phyloP scores from a whole-genome alignment of 2,888 invertebrate species.

The Saturnia pavonia region DNA sequence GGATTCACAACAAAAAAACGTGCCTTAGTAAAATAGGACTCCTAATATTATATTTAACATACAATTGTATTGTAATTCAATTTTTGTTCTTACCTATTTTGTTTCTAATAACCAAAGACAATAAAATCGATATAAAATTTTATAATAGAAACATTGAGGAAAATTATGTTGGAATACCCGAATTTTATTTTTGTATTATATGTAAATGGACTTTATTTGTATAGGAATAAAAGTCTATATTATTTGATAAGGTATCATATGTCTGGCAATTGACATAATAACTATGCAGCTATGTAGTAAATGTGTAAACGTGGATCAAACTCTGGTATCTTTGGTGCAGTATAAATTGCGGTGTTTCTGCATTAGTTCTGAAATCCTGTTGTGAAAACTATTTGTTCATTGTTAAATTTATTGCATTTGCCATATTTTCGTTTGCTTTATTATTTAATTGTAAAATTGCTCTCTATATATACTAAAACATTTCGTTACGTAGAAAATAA shows the following conservation, averaged over 20 bases:
- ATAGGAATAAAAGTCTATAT: background rate
- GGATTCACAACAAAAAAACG: too few relatives aligned
- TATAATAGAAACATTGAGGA: background rate
- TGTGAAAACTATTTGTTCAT: background rate
- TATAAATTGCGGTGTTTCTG: background rate
- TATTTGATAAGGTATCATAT: background rate
- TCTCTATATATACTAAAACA: background rate
- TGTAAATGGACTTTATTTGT: background rate
- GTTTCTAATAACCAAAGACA: background rate
- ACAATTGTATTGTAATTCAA: too few relatives aligned
- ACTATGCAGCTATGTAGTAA: background rate
- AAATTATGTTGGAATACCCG: constrained; percentile 13
- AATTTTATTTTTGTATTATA: background rate
- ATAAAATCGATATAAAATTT: background rate
- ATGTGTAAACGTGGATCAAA: background rate
- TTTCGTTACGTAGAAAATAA: background rate
- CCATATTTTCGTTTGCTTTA: background rate
- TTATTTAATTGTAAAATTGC: background rate
- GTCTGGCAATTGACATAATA: background rate
- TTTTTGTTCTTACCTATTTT: too few relatives aligned
- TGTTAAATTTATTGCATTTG: background rate
- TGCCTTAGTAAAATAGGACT: too few relatives aligned
- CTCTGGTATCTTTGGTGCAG: background rate
- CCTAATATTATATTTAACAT: too few relatives aligned
- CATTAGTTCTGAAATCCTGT: background rate